Conservation (phyloP, 2,797 vertebrate genomes). For the Choloepus didactylus region DNA sequence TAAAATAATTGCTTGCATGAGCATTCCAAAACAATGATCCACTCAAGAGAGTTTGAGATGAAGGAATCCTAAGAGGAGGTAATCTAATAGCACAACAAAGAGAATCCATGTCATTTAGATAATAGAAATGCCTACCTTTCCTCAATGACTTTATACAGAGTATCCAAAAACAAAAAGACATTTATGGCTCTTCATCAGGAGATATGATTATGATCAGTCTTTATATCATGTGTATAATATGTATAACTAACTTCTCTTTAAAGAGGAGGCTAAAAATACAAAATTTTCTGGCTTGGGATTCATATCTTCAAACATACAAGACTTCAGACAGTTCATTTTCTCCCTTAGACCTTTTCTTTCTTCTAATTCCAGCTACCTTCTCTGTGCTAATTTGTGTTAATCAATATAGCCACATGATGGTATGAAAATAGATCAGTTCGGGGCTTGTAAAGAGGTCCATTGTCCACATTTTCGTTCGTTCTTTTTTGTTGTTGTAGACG, state of each 20-base stretch:
- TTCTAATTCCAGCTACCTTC: slow-evolving; percentile 10
- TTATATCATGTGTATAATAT: background rate
- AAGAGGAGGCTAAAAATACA: slow-evolving; percentile 27
- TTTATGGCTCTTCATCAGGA: slow-evolving; percentile 22
- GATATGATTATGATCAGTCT: background rate
- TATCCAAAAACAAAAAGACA: background rate
- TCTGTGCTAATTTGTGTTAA: background rate
- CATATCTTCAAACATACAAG: background rate
- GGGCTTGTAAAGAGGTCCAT: background rate
- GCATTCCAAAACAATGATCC: background rate
- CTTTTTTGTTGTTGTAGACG: slow-evolving; percentile 85
- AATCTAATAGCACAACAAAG: background rate
- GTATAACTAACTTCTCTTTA: slow-evolving; percentile 38
- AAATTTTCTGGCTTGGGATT: slow-evolving; percentile 38
- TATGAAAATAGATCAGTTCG: background rate
- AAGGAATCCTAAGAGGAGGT: background rate
- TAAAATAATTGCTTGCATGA: background rate
- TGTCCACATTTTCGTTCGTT: background rate
- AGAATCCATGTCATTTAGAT: background rate
- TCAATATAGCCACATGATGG: background rate
- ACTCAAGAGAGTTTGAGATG: background rate
- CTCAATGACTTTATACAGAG: background rate
- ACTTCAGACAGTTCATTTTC: background rate
- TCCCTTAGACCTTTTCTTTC: background rate
- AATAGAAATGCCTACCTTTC: background rate